Conservation (phyloP, 2,888 invertebrate genomes). For the Bimastos eiseni region DNA sequence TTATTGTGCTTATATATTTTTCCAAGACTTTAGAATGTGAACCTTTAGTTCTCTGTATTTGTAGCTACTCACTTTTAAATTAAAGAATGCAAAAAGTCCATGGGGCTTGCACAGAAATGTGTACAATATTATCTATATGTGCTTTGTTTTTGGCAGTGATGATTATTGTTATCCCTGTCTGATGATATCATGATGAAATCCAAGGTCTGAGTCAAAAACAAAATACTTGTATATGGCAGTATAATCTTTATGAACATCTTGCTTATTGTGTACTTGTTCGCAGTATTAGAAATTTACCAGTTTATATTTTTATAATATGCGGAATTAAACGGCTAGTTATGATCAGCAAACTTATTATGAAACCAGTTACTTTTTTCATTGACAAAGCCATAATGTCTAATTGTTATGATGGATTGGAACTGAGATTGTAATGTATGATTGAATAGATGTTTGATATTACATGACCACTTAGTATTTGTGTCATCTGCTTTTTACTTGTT, state of each 20-base stretch:
- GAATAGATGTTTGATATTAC: neutral
- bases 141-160: conserved; percentile 9
- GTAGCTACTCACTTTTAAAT: neutral
- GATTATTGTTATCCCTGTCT: conserved; percentile 22
- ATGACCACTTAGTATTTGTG: neutral
- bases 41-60: neutral
- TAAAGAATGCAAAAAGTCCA: neutral
- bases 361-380: neutral
- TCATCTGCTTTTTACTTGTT: neutral
- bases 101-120: neutral
- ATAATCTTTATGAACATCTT: neutral
- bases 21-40: neutral
- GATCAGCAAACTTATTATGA: neutral
- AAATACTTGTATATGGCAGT: neutral
- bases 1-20: neutral
- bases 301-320: neutral
- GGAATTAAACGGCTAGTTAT: no score
- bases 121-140: neutral
- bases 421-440: neutral
- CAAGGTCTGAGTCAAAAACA: neutral
- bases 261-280: neutral
- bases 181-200: neutral
- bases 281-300: neutral
- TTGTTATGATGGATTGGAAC: no score
- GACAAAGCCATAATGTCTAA: no score